A percentile compares a stretch with the other conserved stretches of the same genome.
phyloP scores from a whole-genome alignment of 53 echinoderm and acorn worm genomes.

The Temnopleurus reevesii region DNA sequence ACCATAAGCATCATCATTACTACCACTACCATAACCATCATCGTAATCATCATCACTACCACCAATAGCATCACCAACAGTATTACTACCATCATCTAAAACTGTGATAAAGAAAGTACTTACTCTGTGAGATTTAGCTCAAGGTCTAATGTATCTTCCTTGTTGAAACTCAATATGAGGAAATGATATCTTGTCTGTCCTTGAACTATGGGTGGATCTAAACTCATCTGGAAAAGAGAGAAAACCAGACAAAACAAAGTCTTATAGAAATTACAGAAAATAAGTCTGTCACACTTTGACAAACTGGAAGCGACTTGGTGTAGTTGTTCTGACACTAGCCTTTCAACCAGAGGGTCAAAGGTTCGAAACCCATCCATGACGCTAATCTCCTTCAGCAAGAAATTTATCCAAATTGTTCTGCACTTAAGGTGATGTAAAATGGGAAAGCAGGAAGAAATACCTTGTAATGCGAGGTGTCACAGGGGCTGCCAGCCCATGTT shows the following conservation, averaged over 20 bases:
- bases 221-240: slow-evolving; percentile 73
- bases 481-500: no score
- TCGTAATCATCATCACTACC: background rate
- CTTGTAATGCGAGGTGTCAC: no score
- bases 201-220: slow-evolving; percentile 97
- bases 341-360: no score
- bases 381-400: no score
- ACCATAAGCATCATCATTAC: background rate
- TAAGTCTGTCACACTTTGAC: no score
- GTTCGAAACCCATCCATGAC: no score
- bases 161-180: slow-evolving; percentile 90
- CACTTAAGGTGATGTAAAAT: no score
- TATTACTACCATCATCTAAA: background rate
- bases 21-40: background rate
- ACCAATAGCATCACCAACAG: background rate
- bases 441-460: no score
- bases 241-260: background rate
- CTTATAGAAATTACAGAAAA: no score
- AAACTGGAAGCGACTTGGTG: no score
- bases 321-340: no score
- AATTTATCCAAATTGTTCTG: no score
- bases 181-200: slow-evolving; percentile 97
- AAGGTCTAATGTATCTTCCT: slow-evolving; percentile 79
- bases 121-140: slow-evolving; percentile 95
- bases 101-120: slow-evolving; percentile 1